Evolutionary conservation across 2,797 vertebrate species (phyloP), one percentile per base, ranked within the genome.

Genomic region (Gila robusta): DNA sequence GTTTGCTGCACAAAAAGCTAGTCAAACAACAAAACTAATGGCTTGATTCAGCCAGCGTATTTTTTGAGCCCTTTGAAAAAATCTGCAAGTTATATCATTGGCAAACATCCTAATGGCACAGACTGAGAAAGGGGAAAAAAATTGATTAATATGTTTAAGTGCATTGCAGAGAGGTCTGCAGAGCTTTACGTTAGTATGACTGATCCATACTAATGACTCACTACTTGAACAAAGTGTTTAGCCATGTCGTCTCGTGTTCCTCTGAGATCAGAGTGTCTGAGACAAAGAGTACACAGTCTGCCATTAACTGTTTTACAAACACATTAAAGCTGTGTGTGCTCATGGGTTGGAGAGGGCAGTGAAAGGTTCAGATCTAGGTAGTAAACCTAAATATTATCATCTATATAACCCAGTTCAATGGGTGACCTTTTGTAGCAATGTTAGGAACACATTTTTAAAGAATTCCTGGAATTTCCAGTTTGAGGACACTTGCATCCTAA

Each of bases 251-350:
- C 28, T 77, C 64, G 32, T 2, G 7, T 78, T 84, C 71, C 47
- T 62, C 5, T 77, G 79, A 87, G 66, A 59, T 77, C 47, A 74
- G n/a, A 87, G 79, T 11, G n/a, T 77, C 67, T 71, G 52, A 72
- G 49, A 76, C 17, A 0, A 62, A 72, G 12, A 66, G 12, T 39
- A 86, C 64, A 88, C 69, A 72, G 52, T 74, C 56, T 54, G 12
- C 54, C 69, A 83, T 87, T 79, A 81, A 37, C 76, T 19, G 37
- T 39, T 79, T 81, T 59, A 81, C 35, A 70, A 72, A 82, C 80
- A 80, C 49, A 76, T 28, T 69, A 35, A 83, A 28, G n/a, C 32
- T 80, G 35, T 71, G 71, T 26, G 72, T n/a, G 49, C 19, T 81
- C 26, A 62, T 67, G 14, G 26, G 23, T 16, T 23, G 47, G 56